These are phyloP conservation scores for Hypsibius dujardini DNA, from an alignment of 1,140 invertebrate genomes.

Conservation along the genomic window DNA sequence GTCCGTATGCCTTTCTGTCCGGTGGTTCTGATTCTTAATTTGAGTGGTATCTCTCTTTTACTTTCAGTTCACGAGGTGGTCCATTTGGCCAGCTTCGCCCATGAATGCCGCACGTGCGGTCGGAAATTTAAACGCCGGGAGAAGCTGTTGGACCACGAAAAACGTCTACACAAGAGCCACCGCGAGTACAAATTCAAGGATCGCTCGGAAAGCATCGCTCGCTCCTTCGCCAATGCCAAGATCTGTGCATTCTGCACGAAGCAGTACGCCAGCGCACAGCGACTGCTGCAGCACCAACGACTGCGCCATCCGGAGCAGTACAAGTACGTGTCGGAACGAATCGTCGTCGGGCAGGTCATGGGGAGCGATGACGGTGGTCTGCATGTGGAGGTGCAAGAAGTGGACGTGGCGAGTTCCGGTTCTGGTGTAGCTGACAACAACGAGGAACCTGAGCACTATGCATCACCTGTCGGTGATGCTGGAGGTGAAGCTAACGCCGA, in stretches of 20 bases:
- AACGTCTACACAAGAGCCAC: not conserved
- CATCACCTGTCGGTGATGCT: too few relatives aligned
- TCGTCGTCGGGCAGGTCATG: too few relatives aligned
- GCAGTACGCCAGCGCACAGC: not conserved
- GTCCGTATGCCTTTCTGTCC: too few relatives aligned
- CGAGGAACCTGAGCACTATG: too few relatives aligned
- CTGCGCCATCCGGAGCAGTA: not conserved
- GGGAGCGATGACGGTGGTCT: too few relatives aligned
- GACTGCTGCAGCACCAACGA: slow-evolving; percentile 3
- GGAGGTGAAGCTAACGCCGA: too few relatives aligned
- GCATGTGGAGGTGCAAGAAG: too few relatives aligned
- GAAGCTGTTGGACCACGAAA: slow-evolving; percentile 1
- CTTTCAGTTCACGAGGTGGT: not conserved
- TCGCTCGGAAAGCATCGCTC: not conserved
- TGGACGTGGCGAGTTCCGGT: too few relatives aligned
- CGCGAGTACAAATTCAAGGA: not conserved
- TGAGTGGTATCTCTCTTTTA: too few relatives aligned
- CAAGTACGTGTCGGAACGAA: too few relatives aligned
- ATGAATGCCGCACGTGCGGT: not conserved
- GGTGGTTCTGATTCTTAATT: too few relatives aligned
- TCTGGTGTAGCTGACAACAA: too few relatives aligned
- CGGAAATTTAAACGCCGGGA: not conserved
- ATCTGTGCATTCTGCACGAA: not conserved
- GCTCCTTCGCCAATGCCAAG: not conserved
- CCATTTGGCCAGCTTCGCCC: not conserved